Conservation (phyloP, 2,113 vertebrate species). For the Peromyscus polionotus region DNA sequence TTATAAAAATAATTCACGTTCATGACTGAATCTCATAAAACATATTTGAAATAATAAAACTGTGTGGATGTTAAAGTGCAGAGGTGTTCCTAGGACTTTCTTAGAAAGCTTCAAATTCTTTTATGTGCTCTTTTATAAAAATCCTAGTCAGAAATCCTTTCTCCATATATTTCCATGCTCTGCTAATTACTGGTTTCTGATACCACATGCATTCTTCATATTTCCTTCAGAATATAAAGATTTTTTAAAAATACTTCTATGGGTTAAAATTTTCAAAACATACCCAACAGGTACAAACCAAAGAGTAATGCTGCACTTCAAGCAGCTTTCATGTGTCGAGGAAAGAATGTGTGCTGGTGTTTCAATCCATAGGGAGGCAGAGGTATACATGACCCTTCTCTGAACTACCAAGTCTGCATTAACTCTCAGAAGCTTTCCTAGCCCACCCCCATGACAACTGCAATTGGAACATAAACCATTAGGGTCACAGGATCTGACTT, state of each 20-base stretch:
- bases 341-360: not conserved
- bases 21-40: not conserved
- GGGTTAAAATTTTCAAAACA: constrained; percentile 71
- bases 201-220: constrained; percentile 12
- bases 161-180: constrained; percentile 24
- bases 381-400: not conserved
- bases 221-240: constrained; percentile 62
- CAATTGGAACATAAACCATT: not conserved
- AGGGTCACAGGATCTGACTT: not conserved
- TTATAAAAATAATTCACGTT: not conserved
- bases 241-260: not conserved
- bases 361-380: constrained; percentile 30
- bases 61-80: not conserved
- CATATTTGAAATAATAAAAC: not conserved
- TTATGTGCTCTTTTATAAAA: not conserved
- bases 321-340: constrained; percentile 49
- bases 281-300: constrained; percentile 53
- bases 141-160: constrained; percentile 26
- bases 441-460: not conserved
- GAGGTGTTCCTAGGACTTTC: not conserved
- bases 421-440: constrained; percentile 26
- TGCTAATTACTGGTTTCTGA: constrained; percentile 54
- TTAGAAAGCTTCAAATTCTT: constrained; percentile 38
- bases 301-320: constrained; percentile 45
- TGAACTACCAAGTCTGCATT: not conserved